A percentile compares a stretch with the other conserved stretches of the same genome.
phyloP scores from a whole-genome alignment of 92 coral and sea anemone genomes.

The Desmophyllum pertusum region DNA sequence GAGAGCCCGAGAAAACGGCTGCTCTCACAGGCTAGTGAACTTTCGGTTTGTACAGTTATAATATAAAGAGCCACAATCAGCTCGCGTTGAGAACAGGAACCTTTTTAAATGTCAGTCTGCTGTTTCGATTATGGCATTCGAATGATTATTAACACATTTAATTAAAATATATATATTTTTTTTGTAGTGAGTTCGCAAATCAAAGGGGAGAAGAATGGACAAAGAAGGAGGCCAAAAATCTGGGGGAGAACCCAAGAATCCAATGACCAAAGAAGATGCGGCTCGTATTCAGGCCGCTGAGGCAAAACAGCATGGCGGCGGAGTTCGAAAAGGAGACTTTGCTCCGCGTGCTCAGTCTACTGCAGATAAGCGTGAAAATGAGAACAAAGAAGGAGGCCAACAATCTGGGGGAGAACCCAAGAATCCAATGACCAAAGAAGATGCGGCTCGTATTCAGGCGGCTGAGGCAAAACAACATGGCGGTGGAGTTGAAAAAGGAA shows the following conservation, averaged over 20 bases:
- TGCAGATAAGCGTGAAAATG: slow-evolving; percentile 30
- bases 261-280: slow-evolving; percentile 27
- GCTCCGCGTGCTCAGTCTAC: slow-evolving; percentile 39
- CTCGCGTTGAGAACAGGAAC: no score
- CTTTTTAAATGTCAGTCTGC: no score
- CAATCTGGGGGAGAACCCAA: not conserved
- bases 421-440: slow-evolving; percentile 15
- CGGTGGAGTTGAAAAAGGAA: no score
- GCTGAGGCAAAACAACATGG: slow-evolving; percentile 5
- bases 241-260: slow-evolving; percentile 2
- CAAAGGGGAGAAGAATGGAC: not conserved
- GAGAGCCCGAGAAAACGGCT: no score
- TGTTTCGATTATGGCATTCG: no score
- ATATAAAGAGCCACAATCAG: no score
- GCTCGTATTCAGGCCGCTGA: slow-evolving; percentile 35
- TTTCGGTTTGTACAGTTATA: no score
- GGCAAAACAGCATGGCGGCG: slow-evolving; percentile 38
- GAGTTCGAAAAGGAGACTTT: slow-evolving; percentile 13
- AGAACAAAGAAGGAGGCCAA: not conserved
- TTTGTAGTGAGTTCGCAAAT: not conserved
- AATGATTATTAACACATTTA: not conserved
- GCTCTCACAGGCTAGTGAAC: no score
- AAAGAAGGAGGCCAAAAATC: slow-evolving; percentile 5
- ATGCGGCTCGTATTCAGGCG: slow-evolving; percentile 27
- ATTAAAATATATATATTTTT: no score